Base-by-base conservation (phyloP, 2,797 vertebrate genomes). In the Stomatorhinus walkeri region DNA sequence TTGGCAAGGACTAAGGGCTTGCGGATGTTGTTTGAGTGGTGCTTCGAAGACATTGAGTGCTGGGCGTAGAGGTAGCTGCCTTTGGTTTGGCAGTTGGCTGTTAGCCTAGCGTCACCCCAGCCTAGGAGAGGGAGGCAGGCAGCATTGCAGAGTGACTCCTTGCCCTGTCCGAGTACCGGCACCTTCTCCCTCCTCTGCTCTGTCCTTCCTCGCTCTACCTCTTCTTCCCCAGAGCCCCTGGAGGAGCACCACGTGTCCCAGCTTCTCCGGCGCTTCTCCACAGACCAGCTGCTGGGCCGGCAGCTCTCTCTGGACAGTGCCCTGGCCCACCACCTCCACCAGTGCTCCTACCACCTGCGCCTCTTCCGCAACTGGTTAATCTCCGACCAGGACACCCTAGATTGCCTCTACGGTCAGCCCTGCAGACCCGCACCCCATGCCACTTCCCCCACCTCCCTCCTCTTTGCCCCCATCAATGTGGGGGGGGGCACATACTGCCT, bases 361-460 rank as follows among this genome's bases (percentile, higher is more conserved):
- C 98, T 99, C 96, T 98, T 98, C 98, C 96, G 97, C 96, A 98
- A 98, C 96, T 98, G 98, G 97, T 97, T 98, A 95, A 96, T 96
- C 96, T 98, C 97, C 95, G 98, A 97, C 97, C 97, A 96, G 94
- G 97, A 98, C 94, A 97, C 98, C 93, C 95, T 98, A 95, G 97
- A 98, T 95, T 98, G 96, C 96, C 96, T 98, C 94, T 95, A 99
- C 97, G 98, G 98, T 99, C 96, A 98, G 96, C 96, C 94, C 95
- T 90, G 91, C 92, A 90, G 92, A 91, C 87, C 83, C 91, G 88
- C 88, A 91, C 93, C 28, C 89, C 83, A 5, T 88, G 49, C 87
- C 87, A 51, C 61, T 36, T 36, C 12, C 64, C 64, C 64, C 64
- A 4, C 61, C 85, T 40, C 85, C 68, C 72, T 79, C 43, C 90